phyloP scores from a whole-genome alignment of 2,888 invertebrate genomes.

The Drosophila birchii region DNA sequence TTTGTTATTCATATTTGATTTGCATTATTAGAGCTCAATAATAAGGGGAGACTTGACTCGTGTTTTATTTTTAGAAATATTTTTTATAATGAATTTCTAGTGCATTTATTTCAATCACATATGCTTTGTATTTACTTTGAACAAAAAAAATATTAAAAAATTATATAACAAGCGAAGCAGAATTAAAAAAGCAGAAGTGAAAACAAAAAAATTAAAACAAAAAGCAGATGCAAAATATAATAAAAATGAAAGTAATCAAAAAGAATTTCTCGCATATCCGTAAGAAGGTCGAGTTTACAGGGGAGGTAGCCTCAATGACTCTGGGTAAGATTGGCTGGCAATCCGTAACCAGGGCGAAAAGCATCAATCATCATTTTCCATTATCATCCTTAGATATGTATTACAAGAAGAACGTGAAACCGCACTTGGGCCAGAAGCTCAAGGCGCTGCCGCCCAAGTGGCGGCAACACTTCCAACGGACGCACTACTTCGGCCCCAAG shows the following conservation, averaged over 20 bases:
- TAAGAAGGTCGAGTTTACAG: too few relatives aligned
- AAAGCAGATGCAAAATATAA: neutral
- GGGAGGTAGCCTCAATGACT: too few relatives aligned
- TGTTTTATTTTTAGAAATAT: neutral
- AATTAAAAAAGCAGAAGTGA: too few relatives aligned
- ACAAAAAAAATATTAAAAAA: too few relatives aligned
- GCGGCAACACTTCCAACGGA: conserved; percentile 1
- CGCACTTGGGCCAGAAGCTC: neutral
- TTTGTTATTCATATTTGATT: neutral
- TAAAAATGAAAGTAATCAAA: neutral
- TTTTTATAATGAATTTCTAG: neutral
- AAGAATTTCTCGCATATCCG: neutral
- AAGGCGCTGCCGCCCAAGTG: neutral
- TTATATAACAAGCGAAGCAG: too few relatives aligned
- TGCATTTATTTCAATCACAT: too few relatives aligned
- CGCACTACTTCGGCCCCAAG: conserved; percentile 18
- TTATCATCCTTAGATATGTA: conserved; percentile 11
- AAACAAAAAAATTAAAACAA: too few relatives aligned
- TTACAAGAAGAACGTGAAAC: conserved; percentile 12
- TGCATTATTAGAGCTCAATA: neutral
- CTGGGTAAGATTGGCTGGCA: neutral
- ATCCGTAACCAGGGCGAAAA: too few relatives aligned
- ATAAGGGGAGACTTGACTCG: neutral
- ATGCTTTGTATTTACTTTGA: too few relatives aligned
- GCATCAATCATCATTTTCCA: neutral